phyloP scores from a whole-genome alignment of 2,113 vertebrate genomes.

The Pseudorasbora parva region DNA sequence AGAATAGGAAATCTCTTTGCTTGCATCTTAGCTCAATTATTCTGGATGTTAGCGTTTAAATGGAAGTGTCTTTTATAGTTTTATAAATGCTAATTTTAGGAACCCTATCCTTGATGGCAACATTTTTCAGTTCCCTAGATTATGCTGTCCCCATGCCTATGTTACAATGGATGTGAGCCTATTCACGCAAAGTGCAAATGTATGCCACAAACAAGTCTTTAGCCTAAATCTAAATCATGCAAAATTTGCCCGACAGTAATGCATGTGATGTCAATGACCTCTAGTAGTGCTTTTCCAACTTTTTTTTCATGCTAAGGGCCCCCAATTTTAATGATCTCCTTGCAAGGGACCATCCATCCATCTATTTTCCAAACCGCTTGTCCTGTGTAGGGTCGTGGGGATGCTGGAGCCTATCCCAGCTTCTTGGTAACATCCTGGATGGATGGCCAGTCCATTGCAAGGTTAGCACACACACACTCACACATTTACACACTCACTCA shows the following conservation, averaged over 20 bases:
- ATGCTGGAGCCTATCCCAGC: slow-evolving; percentile 34
- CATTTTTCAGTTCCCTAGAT: neutral
- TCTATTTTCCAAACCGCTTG: slow-evolving; percentile 33
- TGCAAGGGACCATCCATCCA: slow-evolving; percentile 31
- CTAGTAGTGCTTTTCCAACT: slow-evolving; percentile 27
- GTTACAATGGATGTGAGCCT: neutral
- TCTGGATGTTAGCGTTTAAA: neutral
- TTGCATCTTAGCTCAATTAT: neutral
- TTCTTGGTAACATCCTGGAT: slow-evolving; percentile 24
- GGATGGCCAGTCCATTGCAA: slow-evolving; percentile 29
- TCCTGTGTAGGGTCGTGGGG: slow-evolving; percentile 28
- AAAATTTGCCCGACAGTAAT: neutral
- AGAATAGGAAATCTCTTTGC: slow-evolving; percentile 2
- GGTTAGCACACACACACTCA: slow-evolving; percentile 33
- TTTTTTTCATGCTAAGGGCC: slow-evolving; percentile 7
- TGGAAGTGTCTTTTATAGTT: neutral
- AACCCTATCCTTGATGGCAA: neutral
- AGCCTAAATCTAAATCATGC: neutral
- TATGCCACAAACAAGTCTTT: neutral
- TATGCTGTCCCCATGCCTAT: neutral
- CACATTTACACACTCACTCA: neutral
- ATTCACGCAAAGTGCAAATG: neutral
- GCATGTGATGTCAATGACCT: slow-evolving; percentile 15
- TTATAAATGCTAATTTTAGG: neutral
- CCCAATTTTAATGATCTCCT: slow-evolving; percentile 31